A percentile compares a stretch with the other conserved stretches of the same genome.
Evolutionary conservation across 2,797 vertebrate species (phyloP).

Genomic region (Bradypodion pumilum): DNA sequence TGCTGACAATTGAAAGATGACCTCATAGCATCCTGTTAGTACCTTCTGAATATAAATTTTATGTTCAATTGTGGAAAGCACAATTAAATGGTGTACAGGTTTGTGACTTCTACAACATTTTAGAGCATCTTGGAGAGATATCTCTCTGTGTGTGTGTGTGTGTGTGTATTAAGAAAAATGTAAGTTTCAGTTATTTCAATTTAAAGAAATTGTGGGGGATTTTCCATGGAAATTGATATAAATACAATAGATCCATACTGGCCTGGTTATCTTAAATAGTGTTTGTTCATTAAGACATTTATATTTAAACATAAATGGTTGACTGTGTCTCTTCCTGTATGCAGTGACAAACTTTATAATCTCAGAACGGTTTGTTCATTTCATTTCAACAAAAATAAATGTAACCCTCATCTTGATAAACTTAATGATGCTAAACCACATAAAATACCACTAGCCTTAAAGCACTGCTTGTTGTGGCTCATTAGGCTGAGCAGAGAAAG

Average conservation of each 20-base stretch:
- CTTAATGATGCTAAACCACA: slow-evolving; percentile 25
- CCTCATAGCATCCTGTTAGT: too few species aligned
- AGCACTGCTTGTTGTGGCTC: slow-evolving; percentile 2
- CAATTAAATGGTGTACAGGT: not conserved
- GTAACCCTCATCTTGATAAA: slow-evolving; percentile 19
- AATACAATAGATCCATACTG: not conserved
- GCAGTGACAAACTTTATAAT: slow-evolving; percentile 8
- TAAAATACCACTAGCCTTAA: slow-evolving; percentile 5
- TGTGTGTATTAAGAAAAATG: too few species aligned
- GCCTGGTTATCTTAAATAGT: slow-evolving; percentile 9
- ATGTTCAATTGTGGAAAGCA: not conserved
- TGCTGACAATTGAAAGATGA: too few species aligned
- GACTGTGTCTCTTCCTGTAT: not conserved
- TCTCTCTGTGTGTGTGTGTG: too few species aligned
- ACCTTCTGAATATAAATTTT: not conserved
- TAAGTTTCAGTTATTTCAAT: not conserved
- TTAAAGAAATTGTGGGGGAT: not conserved
- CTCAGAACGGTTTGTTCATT: slow-evolving; percentile 18
- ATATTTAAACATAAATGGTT: slow-evolving; percentile 39
- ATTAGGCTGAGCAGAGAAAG: slow-evolving; percentile 43
- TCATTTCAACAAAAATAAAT: slow-evolving; percentile 10
- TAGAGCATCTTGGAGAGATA: not conserved
- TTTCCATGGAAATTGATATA: not conserved
- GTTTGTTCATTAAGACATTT: slow-evolving; percentile 2
- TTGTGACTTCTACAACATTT: not conserved